Evolutionary conservation across 2,797 vertebrate genomes (phyloP).

Genomic region (Gymnothorax javanicus): DNA sequence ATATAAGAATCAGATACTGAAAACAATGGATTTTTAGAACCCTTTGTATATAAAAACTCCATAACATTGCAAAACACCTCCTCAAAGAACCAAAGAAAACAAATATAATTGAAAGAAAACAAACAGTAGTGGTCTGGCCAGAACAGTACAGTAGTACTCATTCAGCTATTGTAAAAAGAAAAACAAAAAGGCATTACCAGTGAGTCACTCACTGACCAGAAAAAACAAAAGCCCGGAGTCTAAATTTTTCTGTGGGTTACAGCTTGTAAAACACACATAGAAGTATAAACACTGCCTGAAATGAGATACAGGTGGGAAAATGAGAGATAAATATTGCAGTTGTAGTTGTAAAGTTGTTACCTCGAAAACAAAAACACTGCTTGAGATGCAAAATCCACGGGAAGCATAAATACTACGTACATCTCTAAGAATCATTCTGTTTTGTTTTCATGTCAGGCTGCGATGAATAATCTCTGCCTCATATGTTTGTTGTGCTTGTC

Average conservation of each 20-base stretch:
- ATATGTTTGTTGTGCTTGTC: not conserved
- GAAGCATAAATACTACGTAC: not conserved
- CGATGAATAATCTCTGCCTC: not conserved
- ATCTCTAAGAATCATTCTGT: not conserved
- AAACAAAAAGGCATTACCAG: not conserved
- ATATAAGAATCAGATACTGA: too few relatives aligned
- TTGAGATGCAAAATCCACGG: not conserved
- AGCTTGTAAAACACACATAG: not conserved
- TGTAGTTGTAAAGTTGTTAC: not conserved
- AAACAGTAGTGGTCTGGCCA: not conserved
- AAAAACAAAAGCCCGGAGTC: not conserved
- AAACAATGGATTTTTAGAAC: too few relatives aligned
- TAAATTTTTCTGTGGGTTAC: not conserved
- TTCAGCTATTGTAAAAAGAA: not conserved
- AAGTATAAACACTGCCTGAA: not conserved
- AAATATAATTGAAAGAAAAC: not conserved
- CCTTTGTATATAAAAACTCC: too few relatives aligned
- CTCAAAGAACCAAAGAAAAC: too few relatives aligned
- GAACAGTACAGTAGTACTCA: not conserved
- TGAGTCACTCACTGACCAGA: not conserved
- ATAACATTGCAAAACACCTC: too few relatives aligned
- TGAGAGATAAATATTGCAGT: not conserved
- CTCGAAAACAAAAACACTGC: too few relatives aligned
- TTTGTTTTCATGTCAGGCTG: not conserved
- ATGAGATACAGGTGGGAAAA: not conserved